Conservation (phyloP, 2,888 invertebrate species). For the Parascotia fuliginaria region DNA sequence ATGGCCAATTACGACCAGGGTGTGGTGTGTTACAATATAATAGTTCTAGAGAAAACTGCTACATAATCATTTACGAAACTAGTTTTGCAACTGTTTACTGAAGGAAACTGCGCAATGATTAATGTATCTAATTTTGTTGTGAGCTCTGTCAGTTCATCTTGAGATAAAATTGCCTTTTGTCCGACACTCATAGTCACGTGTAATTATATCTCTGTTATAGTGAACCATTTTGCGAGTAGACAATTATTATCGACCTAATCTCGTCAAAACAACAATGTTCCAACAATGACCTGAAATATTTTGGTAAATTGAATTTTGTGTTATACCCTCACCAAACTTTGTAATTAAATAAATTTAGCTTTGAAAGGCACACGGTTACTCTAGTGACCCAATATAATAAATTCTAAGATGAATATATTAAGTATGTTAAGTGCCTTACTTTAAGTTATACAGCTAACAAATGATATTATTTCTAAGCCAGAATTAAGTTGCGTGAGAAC, state of each 20-base stretch:
- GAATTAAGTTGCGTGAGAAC: too few relatives aligned
- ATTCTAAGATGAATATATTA: too few relatives aligned
- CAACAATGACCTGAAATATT: neutral
- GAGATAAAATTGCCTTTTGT: neutral
- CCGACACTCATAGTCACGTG: neutral
- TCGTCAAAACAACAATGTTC: neutral
- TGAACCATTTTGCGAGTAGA: neutral
- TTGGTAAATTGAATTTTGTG: neutral
- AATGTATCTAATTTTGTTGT: constrained; percentile 3
- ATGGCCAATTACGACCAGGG: too few relatives aligned
- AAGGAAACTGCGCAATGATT: neutral
- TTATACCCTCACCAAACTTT: too few relatives aligned
- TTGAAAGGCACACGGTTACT: constrained; percentile 1
- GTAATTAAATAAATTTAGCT: too few relatives aligned
- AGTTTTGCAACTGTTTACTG: constrained; percentile 1
- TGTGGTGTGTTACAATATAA: neutral
- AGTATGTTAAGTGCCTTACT: too few relatives aligned
- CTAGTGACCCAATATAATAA: constrained; percentile 3
- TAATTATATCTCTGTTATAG: neutral
- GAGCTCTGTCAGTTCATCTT: neutral
- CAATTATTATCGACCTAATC: neutral
- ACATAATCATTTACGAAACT: constrained; percentile 8
- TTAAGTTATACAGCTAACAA: too few relatives aligned
- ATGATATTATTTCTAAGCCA: too few relatives aligned
- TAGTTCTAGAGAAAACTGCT: constrained; percentile 1